Evolutionary conservation across 2,888 invertebrate species (phyloP).

Genomic region (Pollenia amentaria): DNA sequence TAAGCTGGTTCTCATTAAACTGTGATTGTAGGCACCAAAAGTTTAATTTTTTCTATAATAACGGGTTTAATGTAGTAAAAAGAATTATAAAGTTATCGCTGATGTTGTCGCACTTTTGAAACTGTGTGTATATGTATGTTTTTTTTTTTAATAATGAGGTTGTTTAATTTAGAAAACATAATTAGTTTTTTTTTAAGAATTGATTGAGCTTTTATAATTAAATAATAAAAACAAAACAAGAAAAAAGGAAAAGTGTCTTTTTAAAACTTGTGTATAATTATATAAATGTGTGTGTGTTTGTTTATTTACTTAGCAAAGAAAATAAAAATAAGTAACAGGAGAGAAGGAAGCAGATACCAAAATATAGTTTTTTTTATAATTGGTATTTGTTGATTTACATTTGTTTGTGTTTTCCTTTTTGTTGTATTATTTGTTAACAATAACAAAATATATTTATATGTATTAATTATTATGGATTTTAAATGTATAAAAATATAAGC

Average conservation of each 20-base stretch:
- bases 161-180: slow-evolving; percentile 46
- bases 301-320: slow-evolving; percentile 52
- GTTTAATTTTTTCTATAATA: too few relatives aligned
- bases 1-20: too few relatives aligned
- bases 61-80: too few relatives aligned
- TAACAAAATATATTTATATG: slow-evolving; percentile 71
- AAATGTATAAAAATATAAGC: slow-evolving; percentile 73
- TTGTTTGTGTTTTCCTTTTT: slow-evolving; percentile 37
- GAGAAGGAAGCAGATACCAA: slow-evolving; percentile 11
- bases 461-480: slow-evolving; percentile 64
- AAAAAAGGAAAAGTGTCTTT: slow-evolving; percentile 55
- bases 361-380: slow-evolving; percentile 17
- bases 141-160: slow-evolving; percentile 21
- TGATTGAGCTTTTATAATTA: slow-evolving; percentile 39
- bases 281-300: background rate
- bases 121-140: background rate
- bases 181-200: slow-evolving; percentile 31
- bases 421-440: slow-evolving; percentile 72
- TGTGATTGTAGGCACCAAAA: too few relatives aligned
- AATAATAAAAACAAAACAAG: slow-evolving; percentile 57
- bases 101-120: too few relatives aligned
- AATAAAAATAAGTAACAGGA: slow-evolving; percentile 62
- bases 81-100: too few relatives aligned
- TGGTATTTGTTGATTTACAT: slow-evolving; percentile 35
- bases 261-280: slow-evolving; percentile 32